A percentile compares a stretch with the other conserved stretches of the same genome.
phyloP scores from a whole-genome alignment of 2,797 vertebrate species.

The Hephaestus fuliginosus region DNA sequence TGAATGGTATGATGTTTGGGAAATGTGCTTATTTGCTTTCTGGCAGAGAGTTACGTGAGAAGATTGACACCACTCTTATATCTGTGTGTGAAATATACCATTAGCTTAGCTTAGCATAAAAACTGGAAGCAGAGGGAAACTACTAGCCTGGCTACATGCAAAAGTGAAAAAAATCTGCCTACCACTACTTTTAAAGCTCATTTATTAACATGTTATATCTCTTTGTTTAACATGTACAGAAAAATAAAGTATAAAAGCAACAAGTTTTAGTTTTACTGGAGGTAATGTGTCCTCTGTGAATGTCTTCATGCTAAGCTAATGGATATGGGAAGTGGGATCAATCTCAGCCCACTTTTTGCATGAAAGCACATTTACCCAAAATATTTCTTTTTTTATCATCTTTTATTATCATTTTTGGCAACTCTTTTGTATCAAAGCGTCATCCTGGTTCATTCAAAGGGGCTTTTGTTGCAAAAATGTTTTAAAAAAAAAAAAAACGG shows the following conservation, averaged over 20 bases:
- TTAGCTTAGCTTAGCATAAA: slow-evolving; percentile 21
- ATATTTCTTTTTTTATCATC: background rate
- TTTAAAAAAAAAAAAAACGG: background rate
- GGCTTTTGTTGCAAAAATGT: background rate
- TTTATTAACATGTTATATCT: background rate
- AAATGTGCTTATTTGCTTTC: too few relatives aligned
- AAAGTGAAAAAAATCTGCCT: background rate
- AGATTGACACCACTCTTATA: too few relatives aligned
- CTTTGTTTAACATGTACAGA: background rate
- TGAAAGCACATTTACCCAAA: background rate
- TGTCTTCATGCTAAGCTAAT: background rate
- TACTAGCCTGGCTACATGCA: background rate
- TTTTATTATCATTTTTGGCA: background rate
- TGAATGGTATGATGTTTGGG: too few relatives aligned
- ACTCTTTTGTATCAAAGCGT: background rate
- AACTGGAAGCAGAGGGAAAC: background rate
- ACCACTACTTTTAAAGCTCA: background rate
- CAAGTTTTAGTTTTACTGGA: background rate
- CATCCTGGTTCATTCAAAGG: background rate
- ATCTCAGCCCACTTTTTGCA: background rate
- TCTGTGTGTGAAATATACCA: too few relatives aligned
- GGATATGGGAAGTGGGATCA: background rate
- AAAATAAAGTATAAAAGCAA: background rate
- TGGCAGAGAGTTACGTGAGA: too few relatives aligned
- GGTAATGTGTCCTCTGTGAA: background rate